Evolutionary conservation across 2,797 vertebrate species (phyloP), one percentile per base, ranked within the genome.

Genomic region (Poecilia gillii): DNA sequence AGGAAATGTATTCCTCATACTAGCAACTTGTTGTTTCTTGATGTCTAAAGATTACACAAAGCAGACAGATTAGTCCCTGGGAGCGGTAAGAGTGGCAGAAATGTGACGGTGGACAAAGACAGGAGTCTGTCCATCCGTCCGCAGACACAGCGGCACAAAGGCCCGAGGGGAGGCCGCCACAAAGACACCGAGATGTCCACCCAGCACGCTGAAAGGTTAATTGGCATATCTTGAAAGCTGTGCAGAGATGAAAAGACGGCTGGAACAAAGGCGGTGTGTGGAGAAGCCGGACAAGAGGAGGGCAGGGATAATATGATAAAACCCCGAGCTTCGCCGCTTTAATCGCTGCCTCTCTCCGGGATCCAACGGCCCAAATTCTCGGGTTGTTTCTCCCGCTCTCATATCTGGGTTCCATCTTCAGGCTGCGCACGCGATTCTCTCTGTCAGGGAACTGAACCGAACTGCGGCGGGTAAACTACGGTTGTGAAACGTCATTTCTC

Each of bases 181-280:
- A 94, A 94, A 94, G 94, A 94, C 94, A 93, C 91, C 89, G 84
- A 93, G 93, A 94, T 92, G 93, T 94, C 94, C 94, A 91, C 91
- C 90, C 92, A 81, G 91, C 81, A 51, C 59, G 84, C 92, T 94
- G 90, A 95, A 96, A 96, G 95, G 95, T 96, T 96, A 96, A 96
- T 95, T 95, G 95, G 94, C 94, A 93, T 92, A 91, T 94, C 95
- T 95, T 94, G 93, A 95, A 96, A 94, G 94, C 92, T 62, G 88
- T 90, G 79, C 83, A 4, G 91, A 92, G 92, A 95, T 95, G 93
- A 96, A 95, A 96, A 94, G 93, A 90, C 83, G 81, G 76, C 79
- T 82, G 91, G 93, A 95, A 95, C 94, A 95, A 96, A 96, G 90
- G 88, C 6, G 2, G 81, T 90, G 90, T 75, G 92, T 90, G 91